Evolutionary conservation across 2,113 vertebrate genomes (phyloP).

Genomic region (Gymnarchus niloticus): DNA sequence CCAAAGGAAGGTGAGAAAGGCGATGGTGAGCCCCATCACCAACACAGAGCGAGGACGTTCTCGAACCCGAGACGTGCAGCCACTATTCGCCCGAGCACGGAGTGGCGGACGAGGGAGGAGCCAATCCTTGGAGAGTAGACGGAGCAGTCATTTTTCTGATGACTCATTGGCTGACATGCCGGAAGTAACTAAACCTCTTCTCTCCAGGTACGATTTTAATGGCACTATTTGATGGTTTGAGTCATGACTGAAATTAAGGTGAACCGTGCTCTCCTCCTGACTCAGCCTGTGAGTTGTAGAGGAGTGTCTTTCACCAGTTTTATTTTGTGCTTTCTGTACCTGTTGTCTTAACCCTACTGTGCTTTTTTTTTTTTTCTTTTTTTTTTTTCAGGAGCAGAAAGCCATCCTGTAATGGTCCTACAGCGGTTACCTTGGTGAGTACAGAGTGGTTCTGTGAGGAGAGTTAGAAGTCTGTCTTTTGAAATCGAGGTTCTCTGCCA

Average conservation of each 20-base stretch:
- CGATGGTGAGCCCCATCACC: slow-evolving; percentile 56
- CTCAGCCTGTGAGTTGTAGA: neutral
- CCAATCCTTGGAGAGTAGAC: slow-evolving; percentile 71
- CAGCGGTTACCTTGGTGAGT: slow-evolving; percentile 8
- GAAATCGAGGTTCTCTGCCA: neutral
- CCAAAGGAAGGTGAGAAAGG: slow-evolving; percentile 64
- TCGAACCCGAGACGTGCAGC: slow-evolving; percentile 48
- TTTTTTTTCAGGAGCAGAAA: slow-evolving; percentile 16
- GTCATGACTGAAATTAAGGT: neutral
- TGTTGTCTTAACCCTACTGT: neutral
- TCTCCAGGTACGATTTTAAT: slow-evolving; percentile 58
- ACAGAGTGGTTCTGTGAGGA: neutral
- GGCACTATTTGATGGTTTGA: neutral
- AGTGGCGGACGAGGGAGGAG: slow-evolving; percentile 60
- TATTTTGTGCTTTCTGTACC: neutral
- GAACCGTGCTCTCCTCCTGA: neutral
- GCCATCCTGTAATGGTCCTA: neutral
- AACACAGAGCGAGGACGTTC: slow-evolving; percentile 56
- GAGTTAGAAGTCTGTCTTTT: neutral
- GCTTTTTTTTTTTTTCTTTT: neutral
- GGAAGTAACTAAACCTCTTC: slow-evolving; percentile 58
- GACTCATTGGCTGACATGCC: slow-evolving; percentile 75
- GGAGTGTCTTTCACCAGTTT: neutral
- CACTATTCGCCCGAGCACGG: slow-evolving; percentile 33
- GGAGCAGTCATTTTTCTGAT: slow-evolving; percentile 72